These are phyloP conservation scores for Euwallacea fornicatus DNA, from an alignment of 1,140 invertebrate genomes.

Conservation along the genomic window DNA sequence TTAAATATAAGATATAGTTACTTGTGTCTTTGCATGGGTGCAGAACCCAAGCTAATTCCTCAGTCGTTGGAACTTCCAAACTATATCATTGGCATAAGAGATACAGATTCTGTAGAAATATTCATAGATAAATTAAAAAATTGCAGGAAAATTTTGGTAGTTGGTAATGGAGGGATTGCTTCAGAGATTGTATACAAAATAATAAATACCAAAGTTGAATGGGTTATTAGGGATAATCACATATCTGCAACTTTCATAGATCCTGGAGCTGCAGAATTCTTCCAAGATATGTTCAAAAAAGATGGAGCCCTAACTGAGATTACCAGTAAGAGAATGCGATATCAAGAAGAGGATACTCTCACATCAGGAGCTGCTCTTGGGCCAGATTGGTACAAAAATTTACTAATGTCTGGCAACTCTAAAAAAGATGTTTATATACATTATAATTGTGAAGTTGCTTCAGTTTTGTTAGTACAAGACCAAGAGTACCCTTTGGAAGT, in stretches of 20 bases:
- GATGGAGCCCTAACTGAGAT: conserved; percentile 29
- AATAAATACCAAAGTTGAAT: conserved; percentile 80
- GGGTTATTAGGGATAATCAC: conserved; percentile 92
- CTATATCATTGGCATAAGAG: conserved; percentile 82
- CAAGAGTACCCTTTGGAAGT: conserved; percentile 70
- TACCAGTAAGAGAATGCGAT: conserved; percentile 69
- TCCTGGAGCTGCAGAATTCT: conserved; percentile 93
- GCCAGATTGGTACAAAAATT: conserved; percentile 87
- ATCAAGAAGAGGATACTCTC: conserved; percentile 60
- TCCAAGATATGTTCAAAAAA: conserved; percentile 60
- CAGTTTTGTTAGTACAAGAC: conserved; percentile 46
- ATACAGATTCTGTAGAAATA: conserved; percentile 89
- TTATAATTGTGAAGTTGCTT: conserved; percentile 73
- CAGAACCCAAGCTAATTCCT: conserved; percentile 75
- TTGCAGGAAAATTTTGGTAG: conserved; percentile 74
- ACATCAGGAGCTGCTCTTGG: conserved; percentile 83
- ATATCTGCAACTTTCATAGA: conserved; percentile 94
- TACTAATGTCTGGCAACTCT: conserved; percentile 64
- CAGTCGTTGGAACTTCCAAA: conserved; percentile 62
- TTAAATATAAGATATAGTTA: conserved; percentile 72
- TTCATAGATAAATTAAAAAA: conserved; percentile 71
- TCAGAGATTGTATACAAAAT: conserved; percentile 93
- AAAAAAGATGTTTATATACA: conserved; percentile 62
- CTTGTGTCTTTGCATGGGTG: conserved; percentile 90
- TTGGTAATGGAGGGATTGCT: conserved; percentile 98